phyloP scores from a whole-genome alignment of 2,888 invertebrate genomes.

The Tenthredo notha region DNA sequence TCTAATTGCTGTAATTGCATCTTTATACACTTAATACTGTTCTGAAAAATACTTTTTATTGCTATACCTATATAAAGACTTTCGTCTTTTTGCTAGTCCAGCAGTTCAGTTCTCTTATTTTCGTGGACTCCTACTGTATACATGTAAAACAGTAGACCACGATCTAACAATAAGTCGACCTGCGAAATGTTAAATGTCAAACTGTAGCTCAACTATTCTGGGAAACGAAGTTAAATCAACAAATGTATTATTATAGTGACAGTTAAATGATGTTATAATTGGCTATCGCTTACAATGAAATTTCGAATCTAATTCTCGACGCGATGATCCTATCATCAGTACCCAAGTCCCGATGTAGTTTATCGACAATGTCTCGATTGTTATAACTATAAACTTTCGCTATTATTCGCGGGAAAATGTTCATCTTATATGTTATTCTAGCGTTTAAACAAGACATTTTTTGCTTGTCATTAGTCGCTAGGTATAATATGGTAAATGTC shows the following conservation, averaged over 20 bases:
- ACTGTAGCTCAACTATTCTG: constrained; percentile 9
- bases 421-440: neutral
- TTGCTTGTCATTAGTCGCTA: neutral
- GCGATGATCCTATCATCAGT: neutral
- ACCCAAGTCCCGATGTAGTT: neutral
- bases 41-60: neutral
- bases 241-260: neutral
- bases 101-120: neutral
- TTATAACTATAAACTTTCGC: neutral
- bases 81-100: neutral
- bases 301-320: neutral
- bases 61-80: neutral
- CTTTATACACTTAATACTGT: too few relatives aligned
- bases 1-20: neutral
- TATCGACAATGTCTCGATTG: neutral
- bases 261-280: neutral
- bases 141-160: neutral
- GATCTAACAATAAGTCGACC: constrained; percentile 25
- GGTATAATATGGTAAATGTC: too few relatives aligned
- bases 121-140: neutral
- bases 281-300: neutral
- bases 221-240: constrained; percentile 13
- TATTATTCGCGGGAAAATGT: neutral
- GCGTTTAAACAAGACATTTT: neutral
- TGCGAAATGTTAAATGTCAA: constrained; percentile 28